Base-by-base conservation (phyloP, 2,888 invertebrate genomes). In the Tiliacea aurago region DNA sequence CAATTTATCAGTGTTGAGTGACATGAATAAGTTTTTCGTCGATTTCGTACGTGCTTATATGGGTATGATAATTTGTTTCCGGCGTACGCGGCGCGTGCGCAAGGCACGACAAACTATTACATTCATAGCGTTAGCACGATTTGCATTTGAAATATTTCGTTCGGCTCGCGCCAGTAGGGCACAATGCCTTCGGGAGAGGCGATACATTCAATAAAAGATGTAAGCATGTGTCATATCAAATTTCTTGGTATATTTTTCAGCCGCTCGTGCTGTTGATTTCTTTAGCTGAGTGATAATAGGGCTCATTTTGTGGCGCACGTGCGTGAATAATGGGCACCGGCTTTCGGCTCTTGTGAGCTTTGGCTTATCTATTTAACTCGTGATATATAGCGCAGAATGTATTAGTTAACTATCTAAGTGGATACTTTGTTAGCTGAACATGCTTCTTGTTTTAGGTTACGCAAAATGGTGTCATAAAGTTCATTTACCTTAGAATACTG, bases 31-130 rank as follows among this genome's bases (percentile, higher is more conserved):
- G 90, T 92, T 95, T 95, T 95, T 95, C 94, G 93, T 93, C 91
- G 88, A 94, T 95, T 95, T 93, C 91, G 90, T 94, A 92, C 93
- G 91, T 89, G 91, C 95, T 91, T 95, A 95, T 95, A 96, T 95
- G 96, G 96, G 90, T 95, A 96, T 96, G 96, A 95, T 96, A 96
- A 96, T 96, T 96, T 96, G 94, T 96, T 95, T 96, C 96, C 96
- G 96, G 95, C 94, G 93, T 92, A 88, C 84, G 88, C 93, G 94
- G 92, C 95, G 95, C 96, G 96, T 95, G 96, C 96, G 95, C 96
- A 91, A 86, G 91, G 89, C 95, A 94, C 95, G 95, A 95, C 95
- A 93, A 93, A 94, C 95, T 94, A 94, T 95, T 95, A 95, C 96
- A 95, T 95, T 96, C 95, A 96, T 95, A 91, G 94, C 94, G 93